Evolutionary conservation across 2,888 invertebrate genomes (phyloP), one percentile per base, ranked within the genome.

Genomic region (Gymnosoma rotundatum): DNA sequence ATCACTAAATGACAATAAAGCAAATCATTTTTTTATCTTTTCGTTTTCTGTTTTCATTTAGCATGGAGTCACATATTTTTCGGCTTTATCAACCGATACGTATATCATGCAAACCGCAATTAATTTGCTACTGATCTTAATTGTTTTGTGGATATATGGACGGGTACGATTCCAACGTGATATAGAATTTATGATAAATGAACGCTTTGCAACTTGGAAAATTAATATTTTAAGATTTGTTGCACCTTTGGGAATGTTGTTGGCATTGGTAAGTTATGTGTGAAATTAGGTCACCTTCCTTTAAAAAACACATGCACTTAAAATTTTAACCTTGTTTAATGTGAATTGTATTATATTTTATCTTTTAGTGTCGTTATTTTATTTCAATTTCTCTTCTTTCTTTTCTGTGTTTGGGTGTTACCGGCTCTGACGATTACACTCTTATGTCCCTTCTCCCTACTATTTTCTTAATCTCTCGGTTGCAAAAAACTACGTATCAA

Each of bases 71-170:
- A 0, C 76, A 0, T 87, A 82, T 69, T 89, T 88, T 42, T 87
- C 88, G 0, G 86, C 87, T 3, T 52, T 91, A 12, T 45, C 87
- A 0, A 42, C 88, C 60, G 88, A 89, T 75, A 72, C 88, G 0
- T 84, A 89, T 0, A 69, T 90, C 18, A 87, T 86, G 0, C 89
- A 91, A 81, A 88, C 88, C 14, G 0, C 88, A 4, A 84, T 91
- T 20, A 91, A 91, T 48, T 70, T 96, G 7, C 93, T 97, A 76
- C 97, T 98, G 91, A 94, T 97, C 14, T 91, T 96, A 63, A 95
- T 96, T 2, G 94, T 97, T 0, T 94, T 96, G 1, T 97, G 97
- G 95, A 94, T 95, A 50, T 97, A 98, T 89, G 98, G 97, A 87
- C 93, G 94, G 1, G 91, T 93, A 10, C 93, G 93, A 73, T 94